These are phyloP conservation scores for Thomomys bottae DNA, from an alignment of 2,113 vertebrate genomes.

Conservation along the genomic window DNA sequence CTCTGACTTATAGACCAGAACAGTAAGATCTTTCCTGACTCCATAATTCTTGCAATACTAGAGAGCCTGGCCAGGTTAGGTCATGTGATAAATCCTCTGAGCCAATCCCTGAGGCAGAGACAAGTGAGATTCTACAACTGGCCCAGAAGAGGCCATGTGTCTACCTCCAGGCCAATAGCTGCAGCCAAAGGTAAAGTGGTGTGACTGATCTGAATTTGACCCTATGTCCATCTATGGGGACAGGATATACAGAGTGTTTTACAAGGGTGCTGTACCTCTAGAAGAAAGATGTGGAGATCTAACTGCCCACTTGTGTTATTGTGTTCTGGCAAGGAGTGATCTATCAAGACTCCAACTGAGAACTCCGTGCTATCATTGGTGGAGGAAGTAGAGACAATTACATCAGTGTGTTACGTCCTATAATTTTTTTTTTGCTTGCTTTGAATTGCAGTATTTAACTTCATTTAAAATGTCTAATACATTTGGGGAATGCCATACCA, in stretches of 20 bases:
- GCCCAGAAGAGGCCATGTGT: not conserved
- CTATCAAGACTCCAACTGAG: not conserved
- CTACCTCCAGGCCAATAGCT: not conserved
- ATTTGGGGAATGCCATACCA: not conserved
- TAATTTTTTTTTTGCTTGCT: slow-evolving; percentile 20
- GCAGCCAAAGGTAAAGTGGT: not conserved
- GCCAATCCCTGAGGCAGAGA: not conserved
- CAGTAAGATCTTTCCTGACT: rapidly evolving
- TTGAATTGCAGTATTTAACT: not conserved
- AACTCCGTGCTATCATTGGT: not conserved
- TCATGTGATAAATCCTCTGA: not conserved
- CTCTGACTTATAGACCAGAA: not conserved
- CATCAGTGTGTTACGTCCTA: not conserved
- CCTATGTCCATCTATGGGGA: rapidly evolving
- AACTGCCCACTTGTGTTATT: not conserved
- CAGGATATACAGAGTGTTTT: not conserved
- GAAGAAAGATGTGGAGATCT: not conserved
- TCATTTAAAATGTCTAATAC: slow-evolving; percentile 38
- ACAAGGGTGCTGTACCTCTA: rapidly evolving
- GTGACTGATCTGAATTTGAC: not conserved
- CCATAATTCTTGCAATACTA: not conserved
- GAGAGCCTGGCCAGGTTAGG: not conserved
- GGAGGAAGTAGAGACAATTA: not conserved
- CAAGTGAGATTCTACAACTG: not conserved
- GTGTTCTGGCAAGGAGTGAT: not conserved